phyloP scores from a whole-genome alignment of 2,797 vertebrate genomes.

The Ambastaia sidthimunki region DNA sequence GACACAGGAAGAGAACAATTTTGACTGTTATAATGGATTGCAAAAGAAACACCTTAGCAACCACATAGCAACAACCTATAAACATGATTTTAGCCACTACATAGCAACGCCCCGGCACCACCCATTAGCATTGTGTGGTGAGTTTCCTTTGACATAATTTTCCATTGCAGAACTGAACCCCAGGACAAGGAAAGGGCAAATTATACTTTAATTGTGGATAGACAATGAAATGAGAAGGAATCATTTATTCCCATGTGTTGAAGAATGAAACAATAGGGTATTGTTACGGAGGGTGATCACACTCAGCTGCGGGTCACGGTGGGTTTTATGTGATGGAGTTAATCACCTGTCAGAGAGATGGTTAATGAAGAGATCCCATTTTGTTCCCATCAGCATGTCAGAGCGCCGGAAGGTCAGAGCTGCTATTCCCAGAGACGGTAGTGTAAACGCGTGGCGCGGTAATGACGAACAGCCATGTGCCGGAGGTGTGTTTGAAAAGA shows the following conservation, averaged over 20 bases:
- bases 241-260: constrained; percentile 60
- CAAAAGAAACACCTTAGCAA: background rate
- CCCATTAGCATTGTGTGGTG: background rate
- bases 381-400: constrained; percentile 54
- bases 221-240: constrained; percentile 52
- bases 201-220: constrained; percentile 58
- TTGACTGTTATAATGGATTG: too few relatives aligned
- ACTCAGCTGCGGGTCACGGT: constrained; percentile 68
- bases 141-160: background rate
- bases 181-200: constrained; percentile 55
- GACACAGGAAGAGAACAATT: too few relatives aligned
- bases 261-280: constrained; percentile 59
- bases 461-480: constrained; percentile 47
- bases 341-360: constrained; percentile 79
- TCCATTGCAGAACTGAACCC: background rate
- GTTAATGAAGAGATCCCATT: constrained; percentile 68
- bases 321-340: constrained; percentile 69
- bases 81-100: background rate
- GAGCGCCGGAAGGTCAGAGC: constrained; percentile 36
- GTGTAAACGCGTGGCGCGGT: constrained; percentile 30
- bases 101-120: background rate
- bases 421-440: background rate
- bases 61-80: background rate
- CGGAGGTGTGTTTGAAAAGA: background rate
- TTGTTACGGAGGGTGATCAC: constrained; percentile 76